These are phyloP conservation scores for Chrysemys picta DNA, from an alignment of 2,113 vertebrate genomes.

Conservation along the genomic window DNA sequence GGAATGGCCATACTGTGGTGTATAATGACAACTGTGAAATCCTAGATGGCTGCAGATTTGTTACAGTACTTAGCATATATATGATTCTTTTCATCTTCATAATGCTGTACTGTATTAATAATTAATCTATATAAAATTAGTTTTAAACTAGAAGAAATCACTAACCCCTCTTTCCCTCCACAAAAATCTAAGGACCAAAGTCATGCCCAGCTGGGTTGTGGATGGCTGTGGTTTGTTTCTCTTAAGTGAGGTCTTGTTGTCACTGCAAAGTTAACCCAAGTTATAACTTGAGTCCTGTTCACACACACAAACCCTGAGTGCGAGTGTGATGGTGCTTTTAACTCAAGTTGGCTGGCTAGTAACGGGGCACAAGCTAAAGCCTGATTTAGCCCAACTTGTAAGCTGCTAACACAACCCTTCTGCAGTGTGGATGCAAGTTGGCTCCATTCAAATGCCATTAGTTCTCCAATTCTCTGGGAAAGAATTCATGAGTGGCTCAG, in stretches of 20 bases:
- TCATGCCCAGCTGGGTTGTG: not conserved
- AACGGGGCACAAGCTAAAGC: not conserved
- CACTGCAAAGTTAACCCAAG: not conserved
- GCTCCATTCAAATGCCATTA: not conserved
- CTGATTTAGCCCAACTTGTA: not conserved
- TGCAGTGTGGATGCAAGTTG: not conserved
- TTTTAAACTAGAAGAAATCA: slow-evolving; percentile 5
- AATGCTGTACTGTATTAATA: slow-evolving; percentile 6
- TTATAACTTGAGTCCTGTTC: not conserved
- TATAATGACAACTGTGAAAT: not conserved
- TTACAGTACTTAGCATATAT: not conserved
- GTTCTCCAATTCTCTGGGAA: not conserved
- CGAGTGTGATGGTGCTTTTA: not conserved
- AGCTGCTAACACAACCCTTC: not conserved
- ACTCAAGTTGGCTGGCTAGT: not conserved
- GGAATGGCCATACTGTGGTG: not conserved
- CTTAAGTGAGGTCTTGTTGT: not conserved
- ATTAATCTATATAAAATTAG: not conserved
- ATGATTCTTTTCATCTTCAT: not conserved
- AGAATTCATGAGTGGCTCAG: not conserved
- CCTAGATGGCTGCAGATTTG: not conserved
- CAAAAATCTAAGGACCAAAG: not conserved
- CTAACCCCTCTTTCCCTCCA: not conserved
- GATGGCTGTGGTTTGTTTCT: not conserved
- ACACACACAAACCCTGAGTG: not conserved